Evolutionary conservation across 2,113 vertebrate species (phyloP).

Genomic region (Neofelis nebulosa): DNA sequence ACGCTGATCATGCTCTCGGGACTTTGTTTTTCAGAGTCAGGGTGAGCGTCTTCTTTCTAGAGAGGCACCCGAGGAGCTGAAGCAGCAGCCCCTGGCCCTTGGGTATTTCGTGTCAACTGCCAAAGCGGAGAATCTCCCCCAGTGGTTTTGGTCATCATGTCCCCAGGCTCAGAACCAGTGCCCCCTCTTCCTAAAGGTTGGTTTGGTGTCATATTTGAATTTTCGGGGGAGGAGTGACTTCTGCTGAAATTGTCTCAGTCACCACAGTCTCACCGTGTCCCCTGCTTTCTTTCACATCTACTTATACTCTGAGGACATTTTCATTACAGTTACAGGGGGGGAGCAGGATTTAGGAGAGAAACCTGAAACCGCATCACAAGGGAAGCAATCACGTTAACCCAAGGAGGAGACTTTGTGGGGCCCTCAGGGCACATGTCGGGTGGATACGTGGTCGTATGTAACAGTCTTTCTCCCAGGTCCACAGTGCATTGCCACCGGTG

Average conservation of each 20-base stretch:
- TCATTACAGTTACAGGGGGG: background rate
- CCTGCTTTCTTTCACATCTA: background rate
- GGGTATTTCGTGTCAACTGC: constrained; percentile 99
- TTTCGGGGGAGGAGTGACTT: background rate
- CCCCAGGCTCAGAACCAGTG: constrained; percentile 98
- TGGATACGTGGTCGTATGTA: rapidly evolving
- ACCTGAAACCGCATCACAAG: background rate
- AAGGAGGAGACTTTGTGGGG: background rate
- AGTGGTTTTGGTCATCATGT: constrained; percentile 99
- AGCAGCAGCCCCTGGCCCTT: constrained; percentile 97
- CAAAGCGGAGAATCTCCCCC: constrained; percentile 95
- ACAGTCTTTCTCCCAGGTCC: background rate
- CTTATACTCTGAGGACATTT: background rate
- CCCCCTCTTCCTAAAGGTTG: constrained; percentile 98
- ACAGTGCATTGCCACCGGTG: rapidly evolving
- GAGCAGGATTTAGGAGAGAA: background rate
- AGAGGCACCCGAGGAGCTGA: constrained; percentile 96
- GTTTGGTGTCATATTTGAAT: constrained; percentile 28
- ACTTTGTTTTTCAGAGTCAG: constrained; percentile 88
- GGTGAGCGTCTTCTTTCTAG: constrained; percentile 95
- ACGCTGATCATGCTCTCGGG: background rate
- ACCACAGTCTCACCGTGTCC: background rate
- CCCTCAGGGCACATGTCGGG: background rate
- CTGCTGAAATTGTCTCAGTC: background rate
- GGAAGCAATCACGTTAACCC: background rate